phyloP scores from a whole-genome alignment of 2,113 vertebrate species.

The Cyprinodon tularosa region DNA sequence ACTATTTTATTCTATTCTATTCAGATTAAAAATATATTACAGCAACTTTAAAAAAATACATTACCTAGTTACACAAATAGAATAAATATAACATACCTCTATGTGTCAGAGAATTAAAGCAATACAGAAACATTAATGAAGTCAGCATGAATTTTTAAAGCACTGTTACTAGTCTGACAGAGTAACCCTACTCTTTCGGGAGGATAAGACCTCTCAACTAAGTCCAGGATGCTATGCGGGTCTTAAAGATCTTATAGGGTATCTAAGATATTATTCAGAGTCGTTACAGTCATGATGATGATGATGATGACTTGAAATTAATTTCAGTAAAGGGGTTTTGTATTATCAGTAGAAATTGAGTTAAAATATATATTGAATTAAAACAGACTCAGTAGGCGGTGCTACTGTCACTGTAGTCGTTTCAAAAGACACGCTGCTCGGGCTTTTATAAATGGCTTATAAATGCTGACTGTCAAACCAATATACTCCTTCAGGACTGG shows the following conservation, averaged over 20 bases:
- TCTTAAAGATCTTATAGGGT: neutral
- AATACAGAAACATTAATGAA: neutral
- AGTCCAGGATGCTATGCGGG: neutral
- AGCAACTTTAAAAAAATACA: neutral
- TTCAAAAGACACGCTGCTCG: conserved; percentile 20
- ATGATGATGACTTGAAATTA: too few species aligned
- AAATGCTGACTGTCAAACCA: conserved; percentile 17
- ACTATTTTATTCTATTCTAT: neutral
- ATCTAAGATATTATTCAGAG: neutral
- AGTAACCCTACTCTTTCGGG: neutral
- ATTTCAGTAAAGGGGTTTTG: too few species aligned
- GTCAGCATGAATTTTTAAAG: neutral
- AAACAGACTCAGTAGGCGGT: neutral
- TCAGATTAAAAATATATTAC: neutral
- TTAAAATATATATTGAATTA: neutral
- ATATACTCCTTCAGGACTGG: conserved; percentile 24
- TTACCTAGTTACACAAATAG: too few species aligned
- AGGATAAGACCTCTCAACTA: conserved; percentile 4
- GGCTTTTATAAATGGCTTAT: conserved; percentile 31
- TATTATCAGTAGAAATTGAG: neutral
- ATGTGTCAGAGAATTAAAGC: neutral
- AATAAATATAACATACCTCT: neutral
- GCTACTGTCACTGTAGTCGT: neutral
- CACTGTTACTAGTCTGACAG: conserved; percentile 2
- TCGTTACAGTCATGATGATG: neutral